phyloP scores from a whole-genome alignment of 2,888 invertebrate species.

The Tupiocoris notatus region DNA sequence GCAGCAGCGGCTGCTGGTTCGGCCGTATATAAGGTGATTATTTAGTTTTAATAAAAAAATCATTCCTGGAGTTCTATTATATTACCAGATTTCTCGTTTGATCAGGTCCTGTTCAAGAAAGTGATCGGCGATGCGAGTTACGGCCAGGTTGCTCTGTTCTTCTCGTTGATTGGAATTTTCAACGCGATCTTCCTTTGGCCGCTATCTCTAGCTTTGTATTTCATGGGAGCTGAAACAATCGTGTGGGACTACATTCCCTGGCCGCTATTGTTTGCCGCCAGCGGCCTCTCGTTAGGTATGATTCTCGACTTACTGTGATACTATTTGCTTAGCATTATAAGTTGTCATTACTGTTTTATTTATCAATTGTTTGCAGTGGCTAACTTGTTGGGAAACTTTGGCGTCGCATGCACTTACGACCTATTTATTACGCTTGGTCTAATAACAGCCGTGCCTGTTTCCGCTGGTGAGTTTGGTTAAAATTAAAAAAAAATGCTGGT shows the following conservation, averaged over 20 bases:
- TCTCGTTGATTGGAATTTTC: constrained; percentile 84
- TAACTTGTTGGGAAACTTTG: constrained; percentile 90
- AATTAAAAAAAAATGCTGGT: too few relatives aligned
- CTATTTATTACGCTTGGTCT: constrained; percentile 91
- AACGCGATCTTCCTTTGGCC: constrained; percentile 90
- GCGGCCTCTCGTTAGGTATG: constrained; percentile 77
- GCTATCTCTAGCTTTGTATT: constrained; percentile 78
- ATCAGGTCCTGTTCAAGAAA: constrained; percentile 92
- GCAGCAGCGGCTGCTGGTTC: constrained; percentile 88
- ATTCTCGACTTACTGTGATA: too few relatives aligned
- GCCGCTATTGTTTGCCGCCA: constrained; percentile 77
- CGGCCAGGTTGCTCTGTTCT: constrained; percentile 90
- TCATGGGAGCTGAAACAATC: constrained; percentile 81
- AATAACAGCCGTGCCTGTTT: constrained; percentile 90
- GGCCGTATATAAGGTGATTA: constrained; percentile 85
- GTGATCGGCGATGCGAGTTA: constrained; percentile 90
- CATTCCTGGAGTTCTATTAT: constrained; percentile 9
- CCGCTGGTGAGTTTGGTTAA: constrained; percentile 85
- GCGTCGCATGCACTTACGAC: constrained; percentile 89
- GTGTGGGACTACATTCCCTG: constrained; percentile 83
- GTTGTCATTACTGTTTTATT: not conserved
- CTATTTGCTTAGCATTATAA: too few relatives aligned
- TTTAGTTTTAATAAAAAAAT: not conserved
- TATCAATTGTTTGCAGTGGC: constrained; percentile 63
- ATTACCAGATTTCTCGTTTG: not conserved